Conservation (phyloP, 2,113 vertebrate genomes). For the Corynorhinus townsendii region DNA sequence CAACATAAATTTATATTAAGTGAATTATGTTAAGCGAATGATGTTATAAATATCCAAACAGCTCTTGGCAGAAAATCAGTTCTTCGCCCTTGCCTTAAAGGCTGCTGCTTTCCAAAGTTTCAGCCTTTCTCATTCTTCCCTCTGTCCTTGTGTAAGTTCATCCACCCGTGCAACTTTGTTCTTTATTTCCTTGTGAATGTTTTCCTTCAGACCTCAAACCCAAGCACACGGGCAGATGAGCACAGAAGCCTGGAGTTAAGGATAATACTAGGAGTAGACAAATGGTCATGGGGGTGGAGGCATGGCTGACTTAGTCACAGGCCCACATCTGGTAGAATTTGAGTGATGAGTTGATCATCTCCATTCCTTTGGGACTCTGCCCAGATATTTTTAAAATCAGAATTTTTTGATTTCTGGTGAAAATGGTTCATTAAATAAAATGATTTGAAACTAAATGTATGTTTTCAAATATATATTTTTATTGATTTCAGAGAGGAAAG, state of each 20-base stretch:
- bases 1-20: too few species aligned
- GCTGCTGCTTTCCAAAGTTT: neutral
- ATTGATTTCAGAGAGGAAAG: too few species aligned
- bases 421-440: neutral
- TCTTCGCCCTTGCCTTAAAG: neutral
- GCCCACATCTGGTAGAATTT: neutral
- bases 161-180: neutral
- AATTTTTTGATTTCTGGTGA: neutral
- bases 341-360: neutral
- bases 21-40: too few species aligned
- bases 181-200: neutral
- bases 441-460: neutral
- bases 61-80: too few species aligned
- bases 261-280: neutral
- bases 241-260: neutral
- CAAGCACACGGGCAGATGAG: neutral
- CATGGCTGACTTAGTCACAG: neutral
- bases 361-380: neutral
- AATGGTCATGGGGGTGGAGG: neutral
- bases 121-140: neutral
- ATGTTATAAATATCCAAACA: too few species aligned
- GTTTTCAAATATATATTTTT: too few species aligned
- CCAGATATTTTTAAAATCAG: constrained; percentile 5
- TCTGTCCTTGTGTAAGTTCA: neutral
- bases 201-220: neutral